Percentiles rank a stretch among this genome's conserved stretches.
Evolutionary conservation across 2,113 vertebrate genomes (phyloP).

Genomic region (Turdus rufiventris): DNA sequence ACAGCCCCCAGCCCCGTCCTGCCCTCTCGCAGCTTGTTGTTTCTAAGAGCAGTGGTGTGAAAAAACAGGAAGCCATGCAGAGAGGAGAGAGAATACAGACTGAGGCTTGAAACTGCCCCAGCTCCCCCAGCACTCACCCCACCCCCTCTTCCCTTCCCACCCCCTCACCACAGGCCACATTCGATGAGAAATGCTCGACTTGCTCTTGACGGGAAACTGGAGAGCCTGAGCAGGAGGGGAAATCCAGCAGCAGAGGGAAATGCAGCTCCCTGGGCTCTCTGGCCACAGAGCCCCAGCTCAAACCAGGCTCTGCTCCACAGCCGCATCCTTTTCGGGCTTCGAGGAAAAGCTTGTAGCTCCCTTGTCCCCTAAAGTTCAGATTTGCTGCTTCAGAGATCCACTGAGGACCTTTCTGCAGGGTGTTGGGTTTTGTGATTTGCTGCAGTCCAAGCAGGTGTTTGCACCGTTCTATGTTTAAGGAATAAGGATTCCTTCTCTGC

Average conservation of each 20-base stretch:
- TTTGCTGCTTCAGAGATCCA: background rate
- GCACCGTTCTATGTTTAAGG: background rate
- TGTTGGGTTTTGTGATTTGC: background rate
- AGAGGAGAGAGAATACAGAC: constrained; percentile 30
- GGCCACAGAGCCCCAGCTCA: background rate
- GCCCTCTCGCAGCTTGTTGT: constrained; percentile 21
- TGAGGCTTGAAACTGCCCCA: background rate
- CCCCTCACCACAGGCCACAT: constrained; percentile 28
- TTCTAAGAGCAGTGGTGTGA: constrained; percentile 48
- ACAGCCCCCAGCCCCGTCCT: background rate
- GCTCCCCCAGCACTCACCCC: background rate
- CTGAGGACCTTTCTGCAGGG: background rate
- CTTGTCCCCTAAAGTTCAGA: background rate
- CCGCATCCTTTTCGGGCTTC: accelerated
- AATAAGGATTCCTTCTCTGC: accelerated
- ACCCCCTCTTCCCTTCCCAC: constrained; percentile 32
- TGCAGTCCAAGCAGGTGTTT: background rate
- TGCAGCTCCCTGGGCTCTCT: accelerated
- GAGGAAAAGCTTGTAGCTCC: background rate
- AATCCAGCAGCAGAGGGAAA: background rate
- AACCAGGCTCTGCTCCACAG: background rate
- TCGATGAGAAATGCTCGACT: background rate
- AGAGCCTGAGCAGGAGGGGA: constrained; percentile 18
- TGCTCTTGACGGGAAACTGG: constrained; percentile 46
- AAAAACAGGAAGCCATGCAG: constrained; percentile 60